A percentile compares a stretch with the other conserved stretches of the same genome.
These are phyloP conservation scores for Enteromius anoplus DNA, from an alignment of 2,797 vertebrate genomes.

Conservation along the genomic window DNA sequence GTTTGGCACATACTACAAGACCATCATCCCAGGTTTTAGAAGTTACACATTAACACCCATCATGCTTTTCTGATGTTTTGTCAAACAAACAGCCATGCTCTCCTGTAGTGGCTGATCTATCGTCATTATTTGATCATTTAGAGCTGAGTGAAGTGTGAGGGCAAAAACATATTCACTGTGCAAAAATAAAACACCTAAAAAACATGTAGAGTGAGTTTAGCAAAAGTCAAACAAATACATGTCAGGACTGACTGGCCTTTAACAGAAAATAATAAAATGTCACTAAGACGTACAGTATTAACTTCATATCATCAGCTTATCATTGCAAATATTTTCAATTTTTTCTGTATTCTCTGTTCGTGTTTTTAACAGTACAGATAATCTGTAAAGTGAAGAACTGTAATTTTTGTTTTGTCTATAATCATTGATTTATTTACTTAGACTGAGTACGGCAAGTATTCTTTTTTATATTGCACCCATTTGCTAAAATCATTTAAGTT, in stretches of 20 bases:
- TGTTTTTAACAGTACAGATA: background rate
- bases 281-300: background rate
- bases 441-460: too few relatives aligned
- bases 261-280: background rate
- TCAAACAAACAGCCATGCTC: background rate
- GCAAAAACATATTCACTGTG: background rate
- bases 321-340: background rate
- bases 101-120: background rate
- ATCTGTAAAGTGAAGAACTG: background rate
- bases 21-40: background rate
- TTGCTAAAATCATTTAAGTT: too few relatives aligned
- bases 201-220: background rate
- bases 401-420: background rate
- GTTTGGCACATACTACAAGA: background rate
- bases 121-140: constrained; percentile 17
- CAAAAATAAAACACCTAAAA: constrained; percentile 18
- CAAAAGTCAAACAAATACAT: background rate
- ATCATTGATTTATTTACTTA: background rate
- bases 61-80: background rate
- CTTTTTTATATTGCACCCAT: too few relatives aligned
- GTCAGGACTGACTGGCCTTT: background rate
- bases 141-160: constrained; percentile 16
- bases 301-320: background rate
- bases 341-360: background rate
- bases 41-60: constrained; percentile 12